Conservation (phyloP, 2,113 vertebrate species). For the Acrocephalus arundinaceus region DNA sequence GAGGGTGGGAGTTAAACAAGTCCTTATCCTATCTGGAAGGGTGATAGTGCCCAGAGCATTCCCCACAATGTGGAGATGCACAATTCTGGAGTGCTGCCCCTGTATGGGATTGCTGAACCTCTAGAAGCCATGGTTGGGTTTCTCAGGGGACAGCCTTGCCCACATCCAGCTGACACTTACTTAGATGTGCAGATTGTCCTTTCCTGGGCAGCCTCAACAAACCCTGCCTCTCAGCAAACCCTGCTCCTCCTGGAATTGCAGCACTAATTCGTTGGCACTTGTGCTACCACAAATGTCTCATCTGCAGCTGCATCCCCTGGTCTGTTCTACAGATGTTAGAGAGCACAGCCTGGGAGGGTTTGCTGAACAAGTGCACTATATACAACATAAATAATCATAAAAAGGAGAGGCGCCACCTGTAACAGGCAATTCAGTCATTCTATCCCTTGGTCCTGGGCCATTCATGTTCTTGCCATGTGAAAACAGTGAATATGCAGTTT, state of each 20-base stretch:
- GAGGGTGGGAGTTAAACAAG: not conserved
- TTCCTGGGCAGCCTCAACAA: not conserved
- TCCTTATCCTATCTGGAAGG: not conserved
- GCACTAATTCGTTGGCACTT: not conserved
- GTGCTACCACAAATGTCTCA: not conserved
- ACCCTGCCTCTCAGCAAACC: not conserved
- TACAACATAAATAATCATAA: not conserved
- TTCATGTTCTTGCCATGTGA: not conserved
- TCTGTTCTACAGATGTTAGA: not conserved
- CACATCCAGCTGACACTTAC: not conserved
- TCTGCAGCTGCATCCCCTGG: not conserved
- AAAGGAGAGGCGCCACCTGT: not conserved
- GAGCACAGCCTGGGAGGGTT: not conserved
- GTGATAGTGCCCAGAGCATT: not conserved
- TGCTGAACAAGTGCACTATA: not conserved
- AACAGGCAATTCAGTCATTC: not conserved
- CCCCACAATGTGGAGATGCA: not conserved
- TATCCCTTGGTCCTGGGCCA: not conserved
- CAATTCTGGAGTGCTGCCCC: not conserved
- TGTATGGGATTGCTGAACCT: not conserved
- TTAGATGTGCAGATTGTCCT: not conserved
- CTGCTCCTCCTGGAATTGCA: not conserved
- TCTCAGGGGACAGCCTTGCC: not conserved
- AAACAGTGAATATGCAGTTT: not conserved
- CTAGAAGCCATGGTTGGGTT: accelerated